Conservation (phyloP, 2,113 vertebrate species). For the Chamaetylas fuelleborni region DNA sequence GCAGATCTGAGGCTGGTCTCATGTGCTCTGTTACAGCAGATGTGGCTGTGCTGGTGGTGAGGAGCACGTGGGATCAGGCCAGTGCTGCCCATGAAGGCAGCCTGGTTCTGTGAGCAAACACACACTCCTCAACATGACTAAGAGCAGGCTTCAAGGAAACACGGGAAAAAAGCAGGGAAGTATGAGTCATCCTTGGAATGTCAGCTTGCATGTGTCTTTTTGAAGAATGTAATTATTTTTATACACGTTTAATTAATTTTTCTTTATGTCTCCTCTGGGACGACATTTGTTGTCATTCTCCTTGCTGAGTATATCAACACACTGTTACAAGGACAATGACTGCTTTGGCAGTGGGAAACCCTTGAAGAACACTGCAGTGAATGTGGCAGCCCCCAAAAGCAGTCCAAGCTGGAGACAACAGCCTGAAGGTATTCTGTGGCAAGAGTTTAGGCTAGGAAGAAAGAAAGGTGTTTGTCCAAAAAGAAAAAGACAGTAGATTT, state of each 20-base stretch:
- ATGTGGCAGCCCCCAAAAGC: not conserved
- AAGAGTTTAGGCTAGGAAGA: not conserved
- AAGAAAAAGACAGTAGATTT: not conserved
- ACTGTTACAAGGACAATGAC: not conserved
- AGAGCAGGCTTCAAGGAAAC: slow-evolving; percentile 27
- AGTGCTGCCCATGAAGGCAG: not conserved
- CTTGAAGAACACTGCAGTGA: not conserved
- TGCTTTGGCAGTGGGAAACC: not conserved
- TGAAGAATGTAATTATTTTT: not conserved
- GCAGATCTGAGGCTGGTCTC: not conserved
- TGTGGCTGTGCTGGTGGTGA: not conserved
- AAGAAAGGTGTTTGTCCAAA: not conserved
- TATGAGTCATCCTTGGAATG: slow-evolving; percentile 1
- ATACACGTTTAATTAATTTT: slow-evolving; percentile 40
- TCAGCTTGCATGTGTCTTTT: slow-evolving; percentile 7
- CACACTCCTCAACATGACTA: not conserved
- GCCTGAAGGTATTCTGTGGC: not conserved
- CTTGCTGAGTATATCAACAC: not conserved
- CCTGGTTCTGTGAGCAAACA: not conserved
- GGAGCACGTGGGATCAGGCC: not conserved
- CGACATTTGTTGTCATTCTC: not conserved
- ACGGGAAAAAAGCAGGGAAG: not conserved
- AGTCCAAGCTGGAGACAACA: not conserved
- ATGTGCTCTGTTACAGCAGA: rapidly evolving
- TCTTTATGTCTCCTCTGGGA: not conserved